Evolutionary conservation across 37 sponge, comb jelly and placozoan species (phyloP).

Genomic region (Spongia lamella): DNA sequence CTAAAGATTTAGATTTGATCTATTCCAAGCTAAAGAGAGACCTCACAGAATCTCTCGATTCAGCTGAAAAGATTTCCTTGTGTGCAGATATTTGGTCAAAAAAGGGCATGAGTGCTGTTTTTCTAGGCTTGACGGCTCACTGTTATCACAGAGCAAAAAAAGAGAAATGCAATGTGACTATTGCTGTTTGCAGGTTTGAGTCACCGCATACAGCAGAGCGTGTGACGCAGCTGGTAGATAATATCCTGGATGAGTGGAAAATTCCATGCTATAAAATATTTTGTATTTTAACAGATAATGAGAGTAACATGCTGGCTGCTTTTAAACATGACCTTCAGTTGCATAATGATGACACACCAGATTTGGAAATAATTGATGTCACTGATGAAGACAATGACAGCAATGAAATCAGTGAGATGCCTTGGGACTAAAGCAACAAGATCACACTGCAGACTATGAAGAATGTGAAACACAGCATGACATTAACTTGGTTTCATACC

Average conservation of each 20-base stretch:
- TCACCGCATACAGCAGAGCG: background rate
- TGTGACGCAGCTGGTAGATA: background rate
- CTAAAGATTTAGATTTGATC: conserved; percentile 6
- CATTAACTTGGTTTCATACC: background rate
- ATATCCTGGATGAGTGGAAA: conserved; percentile 22
- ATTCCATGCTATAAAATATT: background rate
- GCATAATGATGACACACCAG: background rate
- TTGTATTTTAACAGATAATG: conserved; percentile 21
- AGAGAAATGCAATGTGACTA: no score
- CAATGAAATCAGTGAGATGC: no score
- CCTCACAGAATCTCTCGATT: background rate
- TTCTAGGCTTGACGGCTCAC: conserved; percentile 24
- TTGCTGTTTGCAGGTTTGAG: conserved; percentile 9
- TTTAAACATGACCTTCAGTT: background rate
- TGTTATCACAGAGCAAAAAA: conserved; percentile 6
- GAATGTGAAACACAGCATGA: background rate
- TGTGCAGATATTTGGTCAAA: conserved; percentile 35
- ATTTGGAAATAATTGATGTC: background rate
- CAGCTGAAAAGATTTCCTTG: conserved; percentile 9
- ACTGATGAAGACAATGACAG: background rate
- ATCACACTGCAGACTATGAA: conserved; percentile 6
- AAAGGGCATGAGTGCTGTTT: conserved; percentile 21
- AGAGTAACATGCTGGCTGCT: conserved; percentile 29
- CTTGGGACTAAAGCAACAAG: no score
- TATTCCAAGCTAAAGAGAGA: conserved; percentile 12